Conservation (phyloP, 2,888 invertebrate genomes). For the Lutraria lutraria region DNA sequence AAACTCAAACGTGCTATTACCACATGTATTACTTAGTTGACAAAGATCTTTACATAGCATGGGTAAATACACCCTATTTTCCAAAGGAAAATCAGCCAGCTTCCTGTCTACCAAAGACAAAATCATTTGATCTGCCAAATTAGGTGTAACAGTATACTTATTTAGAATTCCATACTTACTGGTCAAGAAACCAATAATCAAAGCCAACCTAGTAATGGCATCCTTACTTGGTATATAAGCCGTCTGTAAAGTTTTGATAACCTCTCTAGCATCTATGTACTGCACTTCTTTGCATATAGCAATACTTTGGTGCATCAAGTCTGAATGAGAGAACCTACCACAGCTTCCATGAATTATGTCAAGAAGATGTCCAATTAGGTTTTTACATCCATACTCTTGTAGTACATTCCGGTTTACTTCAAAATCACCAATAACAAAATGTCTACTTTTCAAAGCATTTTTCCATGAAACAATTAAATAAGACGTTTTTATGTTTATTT, state of each 20-base stretch:
- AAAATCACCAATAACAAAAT: background rate
- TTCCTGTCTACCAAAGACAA: background rate
- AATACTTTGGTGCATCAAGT: background rate
- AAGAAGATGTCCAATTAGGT: background rate
- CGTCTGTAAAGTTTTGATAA: background rate
- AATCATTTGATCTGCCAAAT: background rate
- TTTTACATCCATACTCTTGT: too few relatives aligned
- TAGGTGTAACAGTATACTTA: background rate
- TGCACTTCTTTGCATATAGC: background rate
- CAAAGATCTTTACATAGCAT: background rate
- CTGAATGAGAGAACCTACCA: background rate
- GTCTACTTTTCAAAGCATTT: background rate
- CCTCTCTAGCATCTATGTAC: background rate
- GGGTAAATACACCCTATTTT: background rate
- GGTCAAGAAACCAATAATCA: background rate
- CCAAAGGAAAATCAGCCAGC: background rate
- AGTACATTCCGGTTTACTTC: constrained; percentile 25
- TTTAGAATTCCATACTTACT: background rate
- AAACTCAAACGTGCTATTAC: background rate
- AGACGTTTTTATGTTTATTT: background rate
- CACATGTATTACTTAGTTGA: background rate
- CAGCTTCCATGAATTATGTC: background rate
- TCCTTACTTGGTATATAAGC: background rate
- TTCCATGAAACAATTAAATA: background rate
- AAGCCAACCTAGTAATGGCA: background rate